These are phyloP conservation scores for Periophthalmus modestus DNA, from an alignment of 2,113 vertebrate species.

Conservation along the genomic window DNA sequence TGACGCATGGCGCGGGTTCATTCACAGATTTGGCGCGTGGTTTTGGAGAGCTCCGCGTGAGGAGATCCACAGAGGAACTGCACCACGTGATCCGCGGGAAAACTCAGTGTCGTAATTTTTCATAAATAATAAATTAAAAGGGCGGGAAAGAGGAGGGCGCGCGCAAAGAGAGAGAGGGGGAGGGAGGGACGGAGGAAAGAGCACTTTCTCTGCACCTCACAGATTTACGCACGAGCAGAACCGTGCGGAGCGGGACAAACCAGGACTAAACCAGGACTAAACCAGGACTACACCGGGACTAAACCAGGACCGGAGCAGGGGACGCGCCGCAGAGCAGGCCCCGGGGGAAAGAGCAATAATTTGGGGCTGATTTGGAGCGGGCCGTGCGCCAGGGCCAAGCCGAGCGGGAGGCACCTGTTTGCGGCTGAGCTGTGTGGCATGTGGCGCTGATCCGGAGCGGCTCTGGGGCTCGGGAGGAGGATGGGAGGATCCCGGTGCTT, in stretches of 20 bases:
- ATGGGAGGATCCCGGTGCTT: slow-evolving; percentile 96
- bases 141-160: neutral
- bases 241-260: neutral
- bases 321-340: neutral
- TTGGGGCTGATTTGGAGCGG: neutral
- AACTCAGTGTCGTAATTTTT: slow-evolving; percentile 3
- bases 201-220: neutral
- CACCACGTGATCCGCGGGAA: neutral
- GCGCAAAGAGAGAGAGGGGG: neutral
- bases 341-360: too few species aligned
- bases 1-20: neutral
- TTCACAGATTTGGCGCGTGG: neutral
- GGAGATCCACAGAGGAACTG: neutral
- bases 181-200: neutral
- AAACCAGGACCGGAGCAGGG: neutral
- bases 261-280: too few species aligned
- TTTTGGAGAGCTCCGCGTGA: neutral
- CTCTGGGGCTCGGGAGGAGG: slow-evolving; percentile 71
- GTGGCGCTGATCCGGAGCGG: slow-evolving; percentile 5
- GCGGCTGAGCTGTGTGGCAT: neutral
- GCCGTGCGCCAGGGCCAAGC: neutral
- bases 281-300: too few species aligned
- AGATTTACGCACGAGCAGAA: neutral
- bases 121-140: slow-evolving; percentile 8
- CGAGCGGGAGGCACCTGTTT: neutral